A percentile compares a stretch with the other conserved stretches of the same genome.
phyloP scores from a whole-genome alignment of 1,140 invertebrate species.

The Ptiloglossa arizonensis region DNA sequence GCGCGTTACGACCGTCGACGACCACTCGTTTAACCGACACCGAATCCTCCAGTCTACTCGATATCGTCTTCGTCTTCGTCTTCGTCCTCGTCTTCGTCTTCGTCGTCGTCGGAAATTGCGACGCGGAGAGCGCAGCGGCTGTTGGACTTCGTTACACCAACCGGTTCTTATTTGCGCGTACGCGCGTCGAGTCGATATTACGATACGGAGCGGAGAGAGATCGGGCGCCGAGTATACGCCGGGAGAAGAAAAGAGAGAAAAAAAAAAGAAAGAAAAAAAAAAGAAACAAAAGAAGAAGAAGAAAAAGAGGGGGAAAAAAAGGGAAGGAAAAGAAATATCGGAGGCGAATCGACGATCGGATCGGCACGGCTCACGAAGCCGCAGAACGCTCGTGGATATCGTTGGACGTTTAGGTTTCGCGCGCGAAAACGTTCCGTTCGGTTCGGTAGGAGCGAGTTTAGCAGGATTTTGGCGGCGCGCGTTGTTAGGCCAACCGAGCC shows the following conservation, averaged over 20 bases:
- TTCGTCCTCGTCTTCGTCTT: background rate
- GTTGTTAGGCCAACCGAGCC: conserved; percentile 45
- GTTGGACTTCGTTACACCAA: conserved; percentile 8
- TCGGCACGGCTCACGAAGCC: background rate
- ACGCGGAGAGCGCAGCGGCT: background rate
- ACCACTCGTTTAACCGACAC: background rate
- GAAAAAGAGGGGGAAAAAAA: too few species aligned
- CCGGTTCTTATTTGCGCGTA: conserved; percentile 6
- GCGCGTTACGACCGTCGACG: background rate
- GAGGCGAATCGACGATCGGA: background rate
- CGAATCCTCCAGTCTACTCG: background rate
- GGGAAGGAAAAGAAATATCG: too few species aligned
- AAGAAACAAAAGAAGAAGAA: too few species aligned
- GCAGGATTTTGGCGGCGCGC: conserved; percentile 61
- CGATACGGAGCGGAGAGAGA: background rate
- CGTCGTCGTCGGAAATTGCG: background rate
- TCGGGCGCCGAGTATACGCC: background rate
- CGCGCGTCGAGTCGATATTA: background rate
- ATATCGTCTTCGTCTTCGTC: background rate
- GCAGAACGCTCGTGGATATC: too few species aligned
- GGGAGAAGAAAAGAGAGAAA: background rate
- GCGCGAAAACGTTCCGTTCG: conserved; percentile 27
- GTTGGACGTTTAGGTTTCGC: too few species aligned
- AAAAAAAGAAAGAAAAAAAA: too few species aligned
- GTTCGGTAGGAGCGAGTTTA: conserved; percentile 49